Conservation (phyloP, 64 coral and sea anemone genomes). For the Stichodactyla helianthus region DNA sequence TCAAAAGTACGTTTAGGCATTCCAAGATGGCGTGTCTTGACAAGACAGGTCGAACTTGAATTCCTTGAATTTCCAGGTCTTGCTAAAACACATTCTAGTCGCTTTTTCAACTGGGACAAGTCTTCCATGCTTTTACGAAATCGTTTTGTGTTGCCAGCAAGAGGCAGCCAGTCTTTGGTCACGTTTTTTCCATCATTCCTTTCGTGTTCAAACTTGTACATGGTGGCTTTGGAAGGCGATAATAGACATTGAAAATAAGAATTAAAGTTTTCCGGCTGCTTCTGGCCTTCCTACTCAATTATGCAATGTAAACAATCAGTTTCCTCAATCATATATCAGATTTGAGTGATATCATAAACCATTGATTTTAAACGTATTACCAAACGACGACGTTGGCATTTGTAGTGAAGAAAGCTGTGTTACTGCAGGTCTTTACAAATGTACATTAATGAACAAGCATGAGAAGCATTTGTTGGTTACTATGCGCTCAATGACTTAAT, state of each 20-base stretch:
- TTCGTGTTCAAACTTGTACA: neutral
- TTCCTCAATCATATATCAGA: neutral
- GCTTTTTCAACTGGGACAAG: neutral
- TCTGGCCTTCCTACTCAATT: neutral
- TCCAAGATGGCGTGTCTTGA: conserved; percentile 5
- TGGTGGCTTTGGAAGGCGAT: neutral
- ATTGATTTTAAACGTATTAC: neutral
- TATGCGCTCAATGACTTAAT: neutral
- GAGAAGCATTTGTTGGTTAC: neutral
- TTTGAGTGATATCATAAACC: neutral
- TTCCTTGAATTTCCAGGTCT: neutral
- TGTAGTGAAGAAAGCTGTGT: neutral
- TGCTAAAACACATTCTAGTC: neutral
- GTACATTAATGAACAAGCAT: neutral
- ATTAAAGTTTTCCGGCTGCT: neutral
- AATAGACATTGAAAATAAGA: neutral
- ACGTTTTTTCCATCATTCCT: neutral
- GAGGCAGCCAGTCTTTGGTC: neutral
- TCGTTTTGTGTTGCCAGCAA: neutral
- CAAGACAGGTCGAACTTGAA: neutral
- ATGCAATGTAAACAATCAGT: neutral
- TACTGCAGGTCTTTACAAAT: neutral
- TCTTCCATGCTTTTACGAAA: neutral
- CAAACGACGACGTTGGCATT: neutral
- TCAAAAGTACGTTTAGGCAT: conserved; percentile 6